Evolutionary conservation across 1,140 invertebrate genomes (phyloP).

Genomic region (Drosophila mayri): DNA sequence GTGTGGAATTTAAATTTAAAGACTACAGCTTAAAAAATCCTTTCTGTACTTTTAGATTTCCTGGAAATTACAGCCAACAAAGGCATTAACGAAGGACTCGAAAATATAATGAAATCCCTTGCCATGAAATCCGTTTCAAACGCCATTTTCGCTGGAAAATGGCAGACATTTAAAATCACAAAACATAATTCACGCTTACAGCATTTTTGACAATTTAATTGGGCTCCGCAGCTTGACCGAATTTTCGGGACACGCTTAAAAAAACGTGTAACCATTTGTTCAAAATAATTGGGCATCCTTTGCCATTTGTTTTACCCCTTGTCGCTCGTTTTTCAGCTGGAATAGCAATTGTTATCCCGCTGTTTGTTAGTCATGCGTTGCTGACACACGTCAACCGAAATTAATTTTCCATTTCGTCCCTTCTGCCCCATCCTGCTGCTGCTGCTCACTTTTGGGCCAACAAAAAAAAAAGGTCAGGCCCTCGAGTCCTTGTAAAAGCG

Average conservation of each 20-base stretch:
- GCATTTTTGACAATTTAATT: conserved; percentile 75
- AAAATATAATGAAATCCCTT: conserved; percentile 27
- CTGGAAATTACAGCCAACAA: background rate
- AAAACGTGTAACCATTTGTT: conserved; percentile 53
- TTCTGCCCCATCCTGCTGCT: background rate
- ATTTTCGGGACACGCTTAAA: background rate
- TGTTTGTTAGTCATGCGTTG: conserved; percentile 58
- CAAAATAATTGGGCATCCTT: conserved; percentile 71
- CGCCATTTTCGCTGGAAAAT: conserved; percentile 24
- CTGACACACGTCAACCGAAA: conserved; percentile 73
- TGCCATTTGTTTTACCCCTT: conserved; percentile 65
- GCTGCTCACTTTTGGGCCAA: background rate
- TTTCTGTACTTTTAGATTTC: background rate
- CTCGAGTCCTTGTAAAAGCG: conserved; percentile 2
- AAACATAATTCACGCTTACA: conserved; percentile 63
- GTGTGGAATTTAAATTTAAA: background rate
- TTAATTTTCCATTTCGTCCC: conserved; percentile 64
- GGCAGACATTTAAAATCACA: conserved; percentile 56
- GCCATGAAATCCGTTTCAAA: conserved; percentile 32
- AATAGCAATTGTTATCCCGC: conserved; percentile 41
- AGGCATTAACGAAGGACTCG: background rate
- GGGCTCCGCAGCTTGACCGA: conserved; percentile 30
- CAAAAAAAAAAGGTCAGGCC: conserved; percentile 20
- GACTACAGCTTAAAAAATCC: background rate
- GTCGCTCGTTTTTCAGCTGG: conserved; percentile 59